Evolutionary conservation across 2,113 vertebrate genomes (phyloP).

Genomic region (Myrmecobius fasciatus): DNA sequence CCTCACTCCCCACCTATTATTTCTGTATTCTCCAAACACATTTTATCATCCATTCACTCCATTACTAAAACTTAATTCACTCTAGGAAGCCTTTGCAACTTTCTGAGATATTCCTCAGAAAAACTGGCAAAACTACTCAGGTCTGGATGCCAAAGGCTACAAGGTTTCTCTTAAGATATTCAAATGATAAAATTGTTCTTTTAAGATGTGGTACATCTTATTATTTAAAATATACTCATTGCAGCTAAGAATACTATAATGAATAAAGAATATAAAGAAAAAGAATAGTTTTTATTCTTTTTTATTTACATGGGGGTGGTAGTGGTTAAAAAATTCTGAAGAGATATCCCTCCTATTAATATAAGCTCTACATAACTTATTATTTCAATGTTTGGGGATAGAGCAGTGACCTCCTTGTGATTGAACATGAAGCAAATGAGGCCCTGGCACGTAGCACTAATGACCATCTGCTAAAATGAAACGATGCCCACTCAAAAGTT

Average conservation of each 20-base stretch:
- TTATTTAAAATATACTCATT: too few species aligned
- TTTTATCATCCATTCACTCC: not conserved
- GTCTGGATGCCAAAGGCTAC: not conserved
- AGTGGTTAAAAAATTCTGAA: not conserved
- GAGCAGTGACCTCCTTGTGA: constrained; percentile 18
- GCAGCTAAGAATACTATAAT: too few species aligned
- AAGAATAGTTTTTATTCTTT: not conserved
- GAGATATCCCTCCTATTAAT: not conserved
- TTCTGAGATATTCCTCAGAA: not conserved
- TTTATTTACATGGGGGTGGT: not conserved
- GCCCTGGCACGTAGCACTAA: constrained; percentile 14
- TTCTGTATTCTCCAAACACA: not conserved
- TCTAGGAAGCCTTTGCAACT: not conserved
- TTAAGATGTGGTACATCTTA: not conserved
- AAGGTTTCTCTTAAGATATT: not conserved
- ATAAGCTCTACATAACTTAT: not conserved
- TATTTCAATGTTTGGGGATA: not conserved
- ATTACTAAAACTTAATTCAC: not conserved
- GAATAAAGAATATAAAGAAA: too few species aligned
- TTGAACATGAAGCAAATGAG: constrained; percentile 29
- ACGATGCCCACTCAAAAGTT: not conserved
- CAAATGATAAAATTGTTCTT: not conserved
- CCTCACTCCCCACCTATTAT: not conserved
- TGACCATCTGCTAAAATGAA: constrained; percentile 48
- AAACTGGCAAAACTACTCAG: not conserved